Base-by-base conservation (phyloP, 2,113 vertebrate genomes). In the Sminthopsis crassicaudata region DNA sequence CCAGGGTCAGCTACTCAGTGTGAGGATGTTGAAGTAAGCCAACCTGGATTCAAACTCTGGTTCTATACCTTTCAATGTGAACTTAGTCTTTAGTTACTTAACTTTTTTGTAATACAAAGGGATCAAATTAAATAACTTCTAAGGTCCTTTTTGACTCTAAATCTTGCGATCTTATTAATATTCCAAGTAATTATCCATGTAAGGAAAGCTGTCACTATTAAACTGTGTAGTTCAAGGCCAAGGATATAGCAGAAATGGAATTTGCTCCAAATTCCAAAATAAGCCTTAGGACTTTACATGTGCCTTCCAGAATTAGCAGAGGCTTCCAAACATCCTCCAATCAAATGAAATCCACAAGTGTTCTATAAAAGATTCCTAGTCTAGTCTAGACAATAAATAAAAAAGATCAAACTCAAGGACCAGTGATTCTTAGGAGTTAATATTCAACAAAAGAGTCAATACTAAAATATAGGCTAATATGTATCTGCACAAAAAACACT, bases 71-170 rank as follows among this genome's bases (percentile, higher is more conserved):
- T 16, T 3, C 60, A 84, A 84, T 23, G n/a, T 84, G n/a, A 84
- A 84, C 19, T 84, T 84, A 84, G 67, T n/a, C 14, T 42, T 42
- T n/a, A 22, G 67, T 84, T 42, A 84, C 19, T 76, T n/a, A 22
- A 84, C 67, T 84, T 84, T 16, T 84, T n/a, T 42, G n/a, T 84
- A 84, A 42, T 8, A 84, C 42, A 84, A 84, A 42, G n/a, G 12
- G 6, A 7, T 84, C 19, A 42, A 19, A 84, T 8, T 25, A 42
- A 14, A 22, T 12, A 24, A 36, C 51, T 9, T 27, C 60, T 42
- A 51, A 89, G 3, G 42, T 90, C 52, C 30, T 46, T 50, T 6
- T 0, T 0, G 51, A 60, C 2, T 42, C 16, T 11, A 0, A 12
- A 42, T 30, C 6, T 22, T 25, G 23, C 16, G 1, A 14, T 16